phyloP scores from a whole-genome alignment of 2,113 vertebrate genomes.

The Uropsilus gracilis region DNA sequence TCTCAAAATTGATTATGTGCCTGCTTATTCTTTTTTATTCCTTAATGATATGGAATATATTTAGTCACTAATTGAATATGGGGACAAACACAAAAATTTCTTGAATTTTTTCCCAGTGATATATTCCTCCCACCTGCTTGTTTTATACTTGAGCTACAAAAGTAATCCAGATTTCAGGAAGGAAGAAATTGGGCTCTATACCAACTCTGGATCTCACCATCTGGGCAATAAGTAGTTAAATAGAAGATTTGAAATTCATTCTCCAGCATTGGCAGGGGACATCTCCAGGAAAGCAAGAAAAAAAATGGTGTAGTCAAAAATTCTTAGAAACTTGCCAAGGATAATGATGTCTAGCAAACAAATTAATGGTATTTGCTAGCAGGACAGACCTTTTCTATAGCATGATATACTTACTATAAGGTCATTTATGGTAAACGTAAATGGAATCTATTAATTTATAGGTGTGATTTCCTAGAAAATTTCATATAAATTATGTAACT shows the following conservation, averaged over 20 bases:
- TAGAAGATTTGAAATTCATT: background rate
- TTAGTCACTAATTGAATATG: background rate
- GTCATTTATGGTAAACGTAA: background rate
- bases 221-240: background rate
- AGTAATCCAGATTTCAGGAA: constrained; percentile 36
- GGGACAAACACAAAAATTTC: background rate
- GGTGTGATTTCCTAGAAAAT: background rate
- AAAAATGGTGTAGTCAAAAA: background rate
- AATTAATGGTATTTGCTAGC: background rate
- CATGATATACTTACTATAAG: background rate
- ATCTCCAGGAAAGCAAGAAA: background rate
- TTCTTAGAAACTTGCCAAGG: background rate
- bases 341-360: background rate
- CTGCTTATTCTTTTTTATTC: background rate
- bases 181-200: background rate
- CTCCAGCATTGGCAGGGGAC: background rate
- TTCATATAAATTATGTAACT: background rate
- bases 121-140: background rate
- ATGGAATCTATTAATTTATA: background rate
- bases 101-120: background rate
- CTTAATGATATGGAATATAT: background rate
- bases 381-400: background rate
- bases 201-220: background rate
- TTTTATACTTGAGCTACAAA: background rate
- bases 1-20: background rate